Percentiles rank a stretch among this genome's conserved stretches.
Evolutionary conservation across 2,113 vertebrate genomes (phyloP).

Genomic region (Serinus canaria): DNA sequence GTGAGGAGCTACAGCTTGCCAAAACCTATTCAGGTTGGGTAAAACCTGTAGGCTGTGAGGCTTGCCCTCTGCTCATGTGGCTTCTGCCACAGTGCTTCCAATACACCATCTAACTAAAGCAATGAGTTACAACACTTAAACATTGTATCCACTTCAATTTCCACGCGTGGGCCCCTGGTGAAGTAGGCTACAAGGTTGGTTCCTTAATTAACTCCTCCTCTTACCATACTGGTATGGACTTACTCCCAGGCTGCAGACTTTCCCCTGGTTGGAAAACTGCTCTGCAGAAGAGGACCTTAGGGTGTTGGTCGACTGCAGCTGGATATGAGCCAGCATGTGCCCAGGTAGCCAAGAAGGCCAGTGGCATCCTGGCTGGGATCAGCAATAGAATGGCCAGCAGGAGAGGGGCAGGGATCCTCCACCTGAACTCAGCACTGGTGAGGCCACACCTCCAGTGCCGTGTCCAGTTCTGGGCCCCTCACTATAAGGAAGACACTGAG

Average conservation of each 20-base stretch:
- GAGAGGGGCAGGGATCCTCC: fast-evolving
- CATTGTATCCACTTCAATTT: neutral
- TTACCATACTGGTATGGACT: neutral
- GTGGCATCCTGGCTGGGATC: neutral
- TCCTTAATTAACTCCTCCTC: neutral
- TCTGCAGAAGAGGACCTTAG: neutral
- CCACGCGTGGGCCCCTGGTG: fast-evolving
- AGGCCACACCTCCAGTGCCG: fast-evolving
- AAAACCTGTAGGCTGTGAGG: neutral
- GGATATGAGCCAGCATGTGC: neutral
- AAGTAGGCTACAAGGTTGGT: fast-evolving
- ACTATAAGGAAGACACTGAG: neutral
- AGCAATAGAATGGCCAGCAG: neutral
- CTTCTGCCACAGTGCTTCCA: neutral
- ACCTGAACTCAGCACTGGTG: neutral
- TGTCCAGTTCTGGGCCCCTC: neutral
- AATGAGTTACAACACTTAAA: neutral
- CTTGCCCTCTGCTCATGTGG: neutral
- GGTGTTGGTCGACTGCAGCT: fast-evolving
- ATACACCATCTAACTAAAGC: fast-evolving
- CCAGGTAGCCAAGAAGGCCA: neutral
- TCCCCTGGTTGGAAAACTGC: neutral
- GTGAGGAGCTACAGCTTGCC: neutral
- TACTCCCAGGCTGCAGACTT: neutral
- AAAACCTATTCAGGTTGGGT: neutral